A percentile compares a stretch with the other conserved stretches of the same genome.
These are phyloP conservation scores for Nemotelus nigrinus DNA, from an alignment of 2,888 invertebrate genomes.

Conservation along the genomic window DNA sequence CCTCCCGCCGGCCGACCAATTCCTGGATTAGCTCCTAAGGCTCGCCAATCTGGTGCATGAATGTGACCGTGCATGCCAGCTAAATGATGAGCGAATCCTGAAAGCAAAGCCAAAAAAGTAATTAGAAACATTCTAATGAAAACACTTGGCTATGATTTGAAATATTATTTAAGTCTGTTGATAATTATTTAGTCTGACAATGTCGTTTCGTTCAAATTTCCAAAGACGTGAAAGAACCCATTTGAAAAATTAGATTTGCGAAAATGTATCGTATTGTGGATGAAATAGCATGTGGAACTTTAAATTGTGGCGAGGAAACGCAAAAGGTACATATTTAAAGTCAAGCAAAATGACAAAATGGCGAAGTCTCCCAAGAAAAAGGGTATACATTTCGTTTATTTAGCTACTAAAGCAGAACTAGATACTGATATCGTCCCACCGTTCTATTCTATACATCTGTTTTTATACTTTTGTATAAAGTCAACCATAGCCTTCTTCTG, in stretches of 20 bases:
- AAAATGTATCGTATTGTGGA: too few relatives aligned
- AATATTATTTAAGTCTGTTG: too few relatives aligned
- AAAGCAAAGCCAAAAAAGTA: slow-evolving; percentile 2
- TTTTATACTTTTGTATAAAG: slow-evolving; percentile 43
- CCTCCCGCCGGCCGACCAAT: slow-evolving; percentile 57
- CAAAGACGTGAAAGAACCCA: too few relatives aligned
- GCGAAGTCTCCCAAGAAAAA: neutral
- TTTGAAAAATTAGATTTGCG: too few relatives aligned
- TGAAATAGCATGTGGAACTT: too few relatives aligned
- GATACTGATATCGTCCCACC: neutral
- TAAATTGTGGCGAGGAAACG: too few relatives aligned
- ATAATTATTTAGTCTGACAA: slow-evolving; percentile 6
- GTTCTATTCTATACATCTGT: slow-evolving; percentile 21
- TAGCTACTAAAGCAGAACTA: neutral
- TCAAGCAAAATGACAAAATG: neutral
- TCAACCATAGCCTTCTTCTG: slow-evolving; percentile 41
- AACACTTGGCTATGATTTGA: too few relatives aligned
- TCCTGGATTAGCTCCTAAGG: slow-evolving; percentile 62
- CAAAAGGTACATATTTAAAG: too few relatives aligned
- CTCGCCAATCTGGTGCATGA: slow-evolving; percentile 73
- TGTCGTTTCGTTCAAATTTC: too few relatives aligned
- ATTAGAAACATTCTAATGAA: neutral
- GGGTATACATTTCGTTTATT: neutral
- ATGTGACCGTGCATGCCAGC: slow-evolving; percentile 75
- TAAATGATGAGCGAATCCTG: slow-evolving; percentile 80